Evolutionary conservation across 2,113 vertebrate genomes (phyloP), one percentile per base, ranked within the genome.

Genomic region (Paramisgurnus dabryanus): DNA sequence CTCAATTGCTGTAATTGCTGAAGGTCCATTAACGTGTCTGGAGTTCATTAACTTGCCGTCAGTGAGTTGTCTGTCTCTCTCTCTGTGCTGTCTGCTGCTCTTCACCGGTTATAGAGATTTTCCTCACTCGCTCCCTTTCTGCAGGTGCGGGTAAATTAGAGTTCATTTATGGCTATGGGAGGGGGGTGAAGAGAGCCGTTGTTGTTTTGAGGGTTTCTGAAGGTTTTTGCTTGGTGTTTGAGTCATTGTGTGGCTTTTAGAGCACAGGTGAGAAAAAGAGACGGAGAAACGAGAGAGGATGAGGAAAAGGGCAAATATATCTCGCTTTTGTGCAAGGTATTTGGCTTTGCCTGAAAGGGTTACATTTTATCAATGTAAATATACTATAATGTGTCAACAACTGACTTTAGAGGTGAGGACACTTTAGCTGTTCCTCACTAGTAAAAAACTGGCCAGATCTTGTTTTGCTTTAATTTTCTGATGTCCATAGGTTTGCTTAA

Each of bases 211-310:
- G 67, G 81, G 80, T 69, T 61, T 84, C 81, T 50, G 55, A 2
- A 78, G 41, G 83, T 55, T 68, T 84, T 80, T 70, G 79, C 85
- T 81, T 68, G 85, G 73, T 82, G 71, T 86, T 81, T 84, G 81
- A 71, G 73, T 82, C 66, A 83, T 45, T 12, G 12, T 45, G 22
- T 50, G 71, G 45, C 65, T 69, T 41, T 71, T 71, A 71, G 69
- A 71, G 27, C 6, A 34, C 41, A 74, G 63, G 45, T 68, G 6
- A 78, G 27, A 39, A 6, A 3, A 34, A 50, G 6, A 34, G 27
- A 34, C 27, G 11, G 41, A 5, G 50, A 8, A n/a, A 76, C 1
- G 53, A 55, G 70, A 5, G 22, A 11, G 69, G 11, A 40, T 8
- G 53, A 73, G 4, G 15, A 12, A 70, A 47, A 69, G 47, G 53